Conservation (phyloP, 53 echinoderm and acorn worm species). For the Arbacia lixula region DNA sequence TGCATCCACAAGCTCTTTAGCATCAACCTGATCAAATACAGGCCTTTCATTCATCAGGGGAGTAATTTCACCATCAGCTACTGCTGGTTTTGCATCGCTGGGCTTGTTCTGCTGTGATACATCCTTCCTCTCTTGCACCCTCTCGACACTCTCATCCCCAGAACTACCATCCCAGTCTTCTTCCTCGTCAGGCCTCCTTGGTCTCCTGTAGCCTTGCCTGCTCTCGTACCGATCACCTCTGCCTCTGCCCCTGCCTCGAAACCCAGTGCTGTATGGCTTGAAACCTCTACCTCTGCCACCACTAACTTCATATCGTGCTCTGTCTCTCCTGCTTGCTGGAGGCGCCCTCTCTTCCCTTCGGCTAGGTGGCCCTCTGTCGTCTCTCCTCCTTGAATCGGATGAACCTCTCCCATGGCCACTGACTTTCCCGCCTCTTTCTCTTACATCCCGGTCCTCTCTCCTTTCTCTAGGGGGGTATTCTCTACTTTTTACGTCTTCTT, state of each 20-base stretch:
- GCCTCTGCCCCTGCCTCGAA: slow-evolving; percentile 73
- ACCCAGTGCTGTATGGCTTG: slow-evolving; percentile 54
- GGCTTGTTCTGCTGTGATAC: slow-evolving; percentile 7
- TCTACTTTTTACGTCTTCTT: slow-evolving; percentile 4
- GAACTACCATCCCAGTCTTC: slow-evolving; percentile 76
- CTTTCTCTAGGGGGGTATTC: slow-evolving; percentile 42
- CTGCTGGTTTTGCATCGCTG: not conserved
- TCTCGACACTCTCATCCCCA: slow-evolving; percentile 58
- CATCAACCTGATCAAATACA: slow-evolving; percentile 16
- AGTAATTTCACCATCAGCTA: slow-evolving; percentile 29
- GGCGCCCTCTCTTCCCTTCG: slow-evolving; percentile 57
- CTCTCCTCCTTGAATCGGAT: slow-evolving; percentile 41
- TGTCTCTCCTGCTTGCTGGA: slow-evolving; percentile 59
- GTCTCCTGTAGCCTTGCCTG: slow-evolving; percentile 29
- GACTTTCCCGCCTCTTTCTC: slow-evolving; percentile 42
- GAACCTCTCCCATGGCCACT: slow-evolving; percentile 36
- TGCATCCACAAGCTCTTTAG: slow-evolving; percentile 47
- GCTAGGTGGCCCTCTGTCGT: slow-evolving; percentile 18
- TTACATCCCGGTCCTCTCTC: slow-evolving; percentile 41
- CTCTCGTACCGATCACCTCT: slow-evolving; percentile 69
- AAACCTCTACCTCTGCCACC: slow-evolving; percentile 67
- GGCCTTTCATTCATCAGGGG: slow-evolving; percentile 48
- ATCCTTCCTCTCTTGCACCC: slow-evolving; percentile 31
- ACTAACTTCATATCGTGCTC: slow-evolving; percentile 60
- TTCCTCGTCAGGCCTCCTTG: slow-evolving; percentile 47